A percentile compares a stretch with the other conserved stretches of the same genome.
Evolutionary conservation across 2,888 invertebrate species (phyloP).

Genomic region (Hymenopus coronatus): DNA sequence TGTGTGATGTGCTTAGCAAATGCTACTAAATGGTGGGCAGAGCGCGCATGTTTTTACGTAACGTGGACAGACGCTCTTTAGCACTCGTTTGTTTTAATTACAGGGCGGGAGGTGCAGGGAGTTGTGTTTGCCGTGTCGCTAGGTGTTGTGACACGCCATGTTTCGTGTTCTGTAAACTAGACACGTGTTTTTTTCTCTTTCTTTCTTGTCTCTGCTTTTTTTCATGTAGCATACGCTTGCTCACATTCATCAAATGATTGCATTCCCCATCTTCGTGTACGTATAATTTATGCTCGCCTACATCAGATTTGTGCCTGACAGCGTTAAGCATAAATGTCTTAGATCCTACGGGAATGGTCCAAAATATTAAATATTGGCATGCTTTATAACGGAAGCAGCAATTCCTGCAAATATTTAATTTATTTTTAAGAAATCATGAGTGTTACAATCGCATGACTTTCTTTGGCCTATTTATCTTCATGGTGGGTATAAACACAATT

Average conservation of each 20-base stretch:
- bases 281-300: not conserved
- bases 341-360: not conserved
- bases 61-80: not conserved
- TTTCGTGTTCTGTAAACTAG: not conserved
- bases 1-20: not conserved
- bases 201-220: not conserved
- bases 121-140: not conserved
- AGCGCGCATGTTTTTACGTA: not conserved
- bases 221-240: not conserved
- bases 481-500: no score
- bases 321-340: not conserved
- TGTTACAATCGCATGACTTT: no score
- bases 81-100: slow-evolving; percentile 9
- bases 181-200: not conserved
- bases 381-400: no score
- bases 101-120: not conserved
- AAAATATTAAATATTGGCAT: no score
- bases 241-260: not conserved
- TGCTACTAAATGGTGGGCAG: not conserved
- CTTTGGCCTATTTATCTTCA: no score
- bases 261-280: not conserved
- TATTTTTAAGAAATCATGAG: no score
- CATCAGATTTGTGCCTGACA: not conserved
- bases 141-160: not conserved
- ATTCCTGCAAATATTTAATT: no score